These are phyloP conservation scores for Drosophila rellima DNA, from an alignment of 2,888 invertebrate species.

Conservation along the genomic window DNA sequence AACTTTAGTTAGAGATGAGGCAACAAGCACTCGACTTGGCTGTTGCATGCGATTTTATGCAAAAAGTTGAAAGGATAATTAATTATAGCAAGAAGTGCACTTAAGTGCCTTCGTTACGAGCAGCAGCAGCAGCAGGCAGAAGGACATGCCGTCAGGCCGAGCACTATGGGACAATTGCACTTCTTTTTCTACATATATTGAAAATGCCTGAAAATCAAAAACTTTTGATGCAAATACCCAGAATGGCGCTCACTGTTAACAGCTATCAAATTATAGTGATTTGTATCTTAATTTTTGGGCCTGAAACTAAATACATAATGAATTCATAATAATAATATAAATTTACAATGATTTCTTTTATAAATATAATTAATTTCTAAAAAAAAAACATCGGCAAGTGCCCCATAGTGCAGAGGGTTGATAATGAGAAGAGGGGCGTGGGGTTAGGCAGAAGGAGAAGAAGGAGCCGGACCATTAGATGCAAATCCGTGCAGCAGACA, in stretches of 20 bases:
- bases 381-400: not conserved
- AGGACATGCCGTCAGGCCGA: not conserved
- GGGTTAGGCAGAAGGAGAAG: not conserved
- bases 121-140: conserved; percentile 42
- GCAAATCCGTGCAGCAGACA: conserved; percentile 69
- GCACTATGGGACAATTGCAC: conserved; percentile 7
- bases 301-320: too few relatives aligned
- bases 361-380: too few relatives aligned
- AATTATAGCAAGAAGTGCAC: conserved; percentile 83
- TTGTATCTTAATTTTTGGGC: too few relatives aligned
- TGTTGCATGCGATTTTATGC: conserved; percentile 80
- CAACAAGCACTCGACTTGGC: conserved; percentile 43
- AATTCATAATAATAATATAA: too few relatives aligned
- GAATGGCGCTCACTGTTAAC: too few relatives aligned
- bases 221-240: not conserved
- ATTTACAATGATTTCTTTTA: too few relatives aligned
- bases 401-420: conserved; percentile 1
- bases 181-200: not conserved
- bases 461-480: conserved; percentile 65
- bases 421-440: not conserved
- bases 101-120: conserved; percentile 77
- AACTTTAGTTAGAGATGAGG: conserved; percentile 32
- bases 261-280: too few relatives aligned
- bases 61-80: conserved; percentile 81
- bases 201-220: not conserved